A percentile compares a stretch with the other conserved stretches of the same genome.
Conservation (phyloP, 1,140 invertebrate genomes). For the Zaprionus ornatus region DNA sequence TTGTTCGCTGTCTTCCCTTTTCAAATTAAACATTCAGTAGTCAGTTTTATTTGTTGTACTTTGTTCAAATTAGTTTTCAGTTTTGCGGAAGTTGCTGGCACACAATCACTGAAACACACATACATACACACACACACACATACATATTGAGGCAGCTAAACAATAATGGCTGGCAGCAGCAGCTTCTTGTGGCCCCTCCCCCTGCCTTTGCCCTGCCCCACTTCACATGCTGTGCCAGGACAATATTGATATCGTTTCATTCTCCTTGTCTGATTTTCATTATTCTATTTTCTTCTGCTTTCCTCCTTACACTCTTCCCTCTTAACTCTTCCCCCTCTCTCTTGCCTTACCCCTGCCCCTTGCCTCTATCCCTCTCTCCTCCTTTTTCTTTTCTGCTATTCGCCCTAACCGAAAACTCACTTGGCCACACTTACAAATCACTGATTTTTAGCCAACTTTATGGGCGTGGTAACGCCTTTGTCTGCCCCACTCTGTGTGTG, state of each 20-base stretch:
- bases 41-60: slow-evolving; percentile 82
- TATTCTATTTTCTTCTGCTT: slow-evolving; percentile 66
- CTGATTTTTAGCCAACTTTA: slow-evolving; percentile 69
- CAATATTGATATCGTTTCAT: slow-evolving; percentile 77
- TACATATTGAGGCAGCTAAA: slow-evolving; percentile 24
- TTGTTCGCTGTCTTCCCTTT: slow-evolving; percentile 69
- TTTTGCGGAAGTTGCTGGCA: slow-evolving; percentile 74
- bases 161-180: slow-evolving; percentile 67
- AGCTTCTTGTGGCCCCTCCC: slow-evolving; percentile 19
- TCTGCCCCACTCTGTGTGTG: slow-evolving; percentile 9
- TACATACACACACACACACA: slow-evolving; percentile 16
- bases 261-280: slow-evolving; percentile 75
- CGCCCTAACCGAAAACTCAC: slow-evolving; percentile 29
- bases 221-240: slow-evolving; percentile 26
- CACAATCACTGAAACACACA: slow-evolving; percentile 44
- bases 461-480: slow-evolving; percentile 63
- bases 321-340: neutral
- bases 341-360: neutral
- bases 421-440: slow-evolving; percentile 76
- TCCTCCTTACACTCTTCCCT: too few species aligned
- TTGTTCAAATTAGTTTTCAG: slow-evolving; percentile 82
- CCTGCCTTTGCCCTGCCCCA: neutral
- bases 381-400: neutral
- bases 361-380: neutral
- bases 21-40: slow-evolving; percentile 82